Evolutionary conservation across 2,888 invertebrate genomes (phyloP).

Genomic region (Acronicta psi): DNA sequence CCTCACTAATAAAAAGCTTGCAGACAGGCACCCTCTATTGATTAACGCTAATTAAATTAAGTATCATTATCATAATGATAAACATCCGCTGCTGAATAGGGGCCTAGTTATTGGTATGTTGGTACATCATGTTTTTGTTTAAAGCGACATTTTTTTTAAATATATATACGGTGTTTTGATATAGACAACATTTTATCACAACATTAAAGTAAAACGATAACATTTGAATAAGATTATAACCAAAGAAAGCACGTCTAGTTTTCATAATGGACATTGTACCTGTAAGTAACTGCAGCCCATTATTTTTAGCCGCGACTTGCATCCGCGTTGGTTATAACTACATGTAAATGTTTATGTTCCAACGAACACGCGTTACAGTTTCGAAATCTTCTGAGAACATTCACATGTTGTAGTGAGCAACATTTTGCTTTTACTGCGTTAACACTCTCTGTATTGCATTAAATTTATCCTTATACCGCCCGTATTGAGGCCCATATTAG

Average conservation of each 20-base stretch:
- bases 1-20: background rate
- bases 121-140: too few species aligned
- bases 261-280: slow-evolving; percentile 43
- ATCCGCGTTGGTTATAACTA: slow-evolving; percentile 78
- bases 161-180: background rate
- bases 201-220: slow-evolving; percentile 8
- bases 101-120: background rate
- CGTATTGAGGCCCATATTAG: slow-evolving; percentile 4
- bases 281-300: slow-evolving; percentile 67
- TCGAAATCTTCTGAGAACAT: slow-evolving; percentile 80
- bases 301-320: slow-evolving; percentile 76
- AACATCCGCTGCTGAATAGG: background rate
- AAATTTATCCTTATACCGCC: slow-evolving; percentile 29
- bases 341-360: slow-evolving; percentile 83
- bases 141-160: too few species aligned
- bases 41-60: background rate
- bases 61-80: too few species aligned
- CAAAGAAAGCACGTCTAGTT: background rate
- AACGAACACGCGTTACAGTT: slow-evolving; percentile 75
- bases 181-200: slow-evolving; percentile 6
- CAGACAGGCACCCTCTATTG: background rate
- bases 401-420: slow-evolving; percentile 58
- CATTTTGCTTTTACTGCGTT: slow-evolving; percentile 52
- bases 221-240: background rate
- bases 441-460: slow-evolving; percentile 11